Percentiles rank a stretch among this genome's conserved stretches.
These are phyloP conservation scores for Drosophila macrospina DNA, from an alignment of 2,888 invertebrate species.

Conservation along the genomic window DNA sequence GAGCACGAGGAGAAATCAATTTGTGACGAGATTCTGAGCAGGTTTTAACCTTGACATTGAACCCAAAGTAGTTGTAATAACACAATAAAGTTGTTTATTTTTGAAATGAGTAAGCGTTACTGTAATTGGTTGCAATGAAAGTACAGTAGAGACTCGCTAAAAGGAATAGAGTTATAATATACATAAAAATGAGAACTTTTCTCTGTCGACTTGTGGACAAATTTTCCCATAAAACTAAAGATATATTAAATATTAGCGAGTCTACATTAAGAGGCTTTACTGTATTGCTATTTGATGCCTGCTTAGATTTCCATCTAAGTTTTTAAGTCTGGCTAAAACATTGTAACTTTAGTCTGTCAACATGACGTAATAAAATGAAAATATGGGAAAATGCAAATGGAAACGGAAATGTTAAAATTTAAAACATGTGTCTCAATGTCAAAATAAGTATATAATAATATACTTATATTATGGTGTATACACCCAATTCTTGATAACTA, in stretches of 20 bases:
- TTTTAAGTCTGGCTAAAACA: background rate
- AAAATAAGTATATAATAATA: background rate
- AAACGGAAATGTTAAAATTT: background rate
- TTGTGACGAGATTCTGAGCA: background rate
- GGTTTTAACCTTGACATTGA: background rate
- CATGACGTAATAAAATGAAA: constrained; percentile 2
- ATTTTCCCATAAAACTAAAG: no score
- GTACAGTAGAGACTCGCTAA: background rate
- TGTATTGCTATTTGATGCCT: background rate
- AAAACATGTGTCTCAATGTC: background rate
- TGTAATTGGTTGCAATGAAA: background rate
- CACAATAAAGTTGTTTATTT: background rate
- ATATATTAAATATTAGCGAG: no score
- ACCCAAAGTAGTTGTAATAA: background rate
- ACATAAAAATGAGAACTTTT: no score
- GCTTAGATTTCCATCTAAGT: background rate
- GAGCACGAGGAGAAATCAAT: background rate
- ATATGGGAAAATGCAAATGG: no score
- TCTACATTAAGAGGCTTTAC: background rate
- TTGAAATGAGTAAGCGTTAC: background rate
- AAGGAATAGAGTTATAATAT: no score
- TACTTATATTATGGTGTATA: background rate
- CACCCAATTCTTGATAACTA: constrained; percentile 23
- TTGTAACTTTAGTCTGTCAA: background rate
- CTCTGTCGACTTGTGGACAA: no score